A percentile compares a stretch with the other conserved stretches of the same genome.
phyloP scores from a whole-genome alignment of 2,113 vertebrate species.

The Steatornis caripensis region DNA sequence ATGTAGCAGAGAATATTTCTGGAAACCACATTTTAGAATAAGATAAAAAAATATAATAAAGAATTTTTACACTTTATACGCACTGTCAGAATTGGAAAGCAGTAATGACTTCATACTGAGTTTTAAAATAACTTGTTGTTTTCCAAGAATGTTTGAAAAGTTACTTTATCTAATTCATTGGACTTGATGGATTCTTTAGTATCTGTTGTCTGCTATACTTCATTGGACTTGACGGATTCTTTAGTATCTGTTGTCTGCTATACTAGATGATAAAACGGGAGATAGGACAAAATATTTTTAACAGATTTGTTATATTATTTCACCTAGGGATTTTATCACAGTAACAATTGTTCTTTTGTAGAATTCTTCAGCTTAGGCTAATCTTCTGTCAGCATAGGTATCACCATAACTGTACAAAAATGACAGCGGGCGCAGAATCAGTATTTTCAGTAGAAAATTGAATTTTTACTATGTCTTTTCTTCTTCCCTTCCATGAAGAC shows the following conservation, averaged over 20 bases:
- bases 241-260: background rate
- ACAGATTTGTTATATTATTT: background rate
- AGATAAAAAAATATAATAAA: background rate
- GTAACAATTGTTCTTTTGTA: background rate
- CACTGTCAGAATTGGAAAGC: background rate
- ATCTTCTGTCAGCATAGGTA: background rate
- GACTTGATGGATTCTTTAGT: background rate
- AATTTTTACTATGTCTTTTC: background rate
- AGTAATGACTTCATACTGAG: background rate
- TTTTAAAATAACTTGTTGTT: background rate
- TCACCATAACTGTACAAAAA: background rate
- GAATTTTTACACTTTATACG: background rate
- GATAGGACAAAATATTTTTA: background rate
- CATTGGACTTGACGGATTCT: background rate
- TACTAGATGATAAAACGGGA: background rate
- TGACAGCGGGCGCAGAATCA: background rate
- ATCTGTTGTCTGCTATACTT: too few relatives aligned
- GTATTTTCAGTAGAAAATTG: background rate
- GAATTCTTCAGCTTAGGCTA: background rate
- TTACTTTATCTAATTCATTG: background rate
- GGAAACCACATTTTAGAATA: background rate
- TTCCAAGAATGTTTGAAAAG: background rate
- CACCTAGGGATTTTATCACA: background rate
- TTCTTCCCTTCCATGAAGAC: background rate
- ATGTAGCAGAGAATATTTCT: background rate